Base-by-base conservation (phyloP, 2,797 vertebrate genomes). In the Muscicapa striata region DNA sequence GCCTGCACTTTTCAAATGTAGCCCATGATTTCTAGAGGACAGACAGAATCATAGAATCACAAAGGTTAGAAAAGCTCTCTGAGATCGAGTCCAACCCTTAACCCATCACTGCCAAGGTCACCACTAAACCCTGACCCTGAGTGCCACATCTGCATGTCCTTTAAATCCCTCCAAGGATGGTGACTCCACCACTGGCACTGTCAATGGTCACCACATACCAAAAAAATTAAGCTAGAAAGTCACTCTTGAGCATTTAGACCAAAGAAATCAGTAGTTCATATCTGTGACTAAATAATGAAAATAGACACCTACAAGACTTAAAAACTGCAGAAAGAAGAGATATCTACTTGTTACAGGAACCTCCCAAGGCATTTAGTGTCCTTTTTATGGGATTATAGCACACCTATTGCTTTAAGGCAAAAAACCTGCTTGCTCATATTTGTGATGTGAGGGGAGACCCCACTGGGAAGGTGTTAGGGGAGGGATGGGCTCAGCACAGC, bases 391-490 rank as follows among this genome's bases (percentile, higher is more conserved):
- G 29, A 57, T 74, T 48, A 8, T 0, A 52, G 3, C 12, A 29
- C 34, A 38, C 4, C 15, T 84, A 18, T 23, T 52, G 11, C 34
- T 82, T 82, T 38, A 43, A 32, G 34, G 41, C 23, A 66, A 52
- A 76, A 49, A 10, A 1, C 13, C 7, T 66, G 12, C n/a, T 80
- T 46, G 22, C 30, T 69, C 6, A 1, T 4, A 10, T 34, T 68
- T 40, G 5, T 45, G 48, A 7, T 54, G 38, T 15, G 24, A 55
- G 16, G 16, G 20, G 5, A 0, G 6, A 85, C 13, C 34, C 17
- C 21, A 3, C 2, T 0, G 1, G 1, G 2, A 38, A 89, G 61
- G 36, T 54, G 34, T 4, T 17, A 17, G 26, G 6, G 23, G 19
- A 30, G 46, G 69, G 74, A 29, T 15, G 15, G 3, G 58, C 48